Conservation (phyloP, 2,797 vertebrate species). For the Enteromius afrohamiltoni region DNA sequence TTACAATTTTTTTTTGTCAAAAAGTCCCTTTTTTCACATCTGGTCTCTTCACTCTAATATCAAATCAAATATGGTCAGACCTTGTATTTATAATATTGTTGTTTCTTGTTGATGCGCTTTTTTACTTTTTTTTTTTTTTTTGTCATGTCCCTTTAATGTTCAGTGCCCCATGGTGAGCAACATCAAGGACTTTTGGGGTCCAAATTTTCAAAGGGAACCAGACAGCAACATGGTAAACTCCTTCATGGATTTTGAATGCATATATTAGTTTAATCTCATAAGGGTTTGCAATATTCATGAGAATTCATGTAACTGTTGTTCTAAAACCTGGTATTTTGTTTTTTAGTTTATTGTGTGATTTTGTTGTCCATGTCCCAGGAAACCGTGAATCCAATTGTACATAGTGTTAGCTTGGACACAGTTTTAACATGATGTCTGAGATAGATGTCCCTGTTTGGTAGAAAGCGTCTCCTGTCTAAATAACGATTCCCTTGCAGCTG, state of each 20-base stretch:
- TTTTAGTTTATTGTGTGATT: constrained; percentile 1
- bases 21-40: background rate
- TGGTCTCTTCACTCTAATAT: background rate
- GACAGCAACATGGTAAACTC: constrained; percentile 73
- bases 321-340: constrained; percentile 1
- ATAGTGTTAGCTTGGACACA: background rate
- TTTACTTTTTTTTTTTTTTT: background rate
- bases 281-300: background rate
- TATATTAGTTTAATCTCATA: background rate
- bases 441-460: constrained; percentile 16
- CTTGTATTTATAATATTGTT: background rate
- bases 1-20: background rate
- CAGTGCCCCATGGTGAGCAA: constrained; percentile 65
- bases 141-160: constrained; percentile 28
- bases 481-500: constrained; percentile 49
- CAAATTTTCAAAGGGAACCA: constrained; percentile 65
- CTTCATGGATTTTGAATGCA: background rate
- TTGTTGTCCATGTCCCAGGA: background rate
- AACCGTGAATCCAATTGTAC: constrained; percentile 9
- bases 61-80: background rate
- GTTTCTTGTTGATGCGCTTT: background rate
- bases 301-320: background rate
- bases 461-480: constrained; percentile 13
- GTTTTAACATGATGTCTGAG: constrained; percentile 23
- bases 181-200: constrained; percentile 68